phyloP scores from a whole-genome alignment of 2,797 vertebrate species.

The Bucorvus abyssinicus region DNA sequence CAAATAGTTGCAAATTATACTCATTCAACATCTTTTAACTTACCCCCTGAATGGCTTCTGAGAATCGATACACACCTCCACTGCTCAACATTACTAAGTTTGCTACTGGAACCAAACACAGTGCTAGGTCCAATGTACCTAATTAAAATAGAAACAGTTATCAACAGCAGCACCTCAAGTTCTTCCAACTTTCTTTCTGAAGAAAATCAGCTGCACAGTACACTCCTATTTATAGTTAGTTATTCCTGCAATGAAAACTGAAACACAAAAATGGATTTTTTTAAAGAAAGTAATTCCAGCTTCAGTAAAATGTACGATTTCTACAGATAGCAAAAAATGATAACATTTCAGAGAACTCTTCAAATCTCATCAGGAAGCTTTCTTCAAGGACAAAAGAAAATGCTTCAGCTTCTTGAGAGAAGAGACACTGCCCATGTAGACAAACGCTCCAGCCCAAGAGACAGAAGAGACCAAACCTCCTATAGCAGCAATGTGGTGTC shows the following conservation, averaged over 20 bases:
- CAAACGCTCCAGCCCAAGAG: background rate
- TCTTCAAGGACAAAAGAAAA: background rate
- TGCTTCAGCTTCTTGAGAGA: background rate
- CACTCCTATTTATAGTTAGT: background rate
- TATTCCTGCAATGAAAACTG: background rate
- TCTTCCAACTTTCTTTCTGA: background rate
- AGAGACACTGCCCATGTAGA: too few species aligned
- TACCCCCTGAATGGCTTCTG: constrained; percentile 95
- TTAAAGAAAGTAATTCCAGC: background rate
- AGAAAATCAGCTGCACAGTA: background rate
- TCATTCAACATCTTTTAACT: constrained; percentile 38
- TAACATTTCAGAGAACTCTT: background rate
- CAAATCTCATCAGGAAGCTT: background rate
- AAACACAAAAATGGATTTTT: rapidly evolving
- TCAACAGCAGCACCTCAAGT: background rate
- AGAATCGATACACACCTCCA: constrained; percentile 97
- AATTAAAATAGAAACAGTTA: constrained; percentile 1
- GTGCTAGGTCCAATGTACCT: constrained; percentile 97
- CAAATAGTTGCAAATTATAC: background rate
- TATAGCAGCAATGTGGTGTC: rapidly evolving
- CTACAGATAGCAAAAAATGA: background rate
- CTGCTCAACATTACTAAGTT: constrained; percentile 96
- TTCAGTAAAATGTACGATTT: background rate
- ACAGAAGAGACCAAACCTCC: background rate
- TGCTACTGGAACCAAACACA: constrained; percentile 96